Evolutionary conservation across 2,888 invertebrate species (phyloP), one percentile per base, ranked within the genome.

Genomic region (Strigamia transsilvanica): DNA sequence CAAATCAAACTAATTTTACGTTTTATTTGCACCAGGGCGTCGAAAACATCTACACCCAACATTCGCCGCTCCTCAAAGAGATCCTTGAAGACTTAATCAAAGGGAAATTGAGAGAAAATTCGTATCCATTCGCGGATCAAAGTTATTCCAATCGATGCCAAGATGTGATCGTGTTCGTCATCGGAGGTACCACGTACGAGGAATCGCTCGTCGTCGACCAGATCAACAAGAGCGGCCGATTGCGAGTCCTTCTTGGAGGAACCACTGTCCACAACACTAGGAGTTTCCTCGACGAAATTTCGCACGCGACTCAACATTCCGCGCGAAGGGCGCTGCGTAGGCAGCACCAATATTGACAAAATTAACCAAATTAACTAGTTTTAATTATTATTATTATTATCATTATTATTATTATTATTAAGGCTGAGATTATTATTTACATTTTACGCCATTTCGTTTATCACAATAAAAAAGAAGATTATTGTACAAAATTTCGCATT

Each of bases 21-120:
- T 32, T 66, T 66, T 56, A 41, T 38, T 80, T 51, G 18, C 23
- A 61, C 7, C 95, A 94, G 89, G 99, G 98, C 0, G 98, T 99
- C 0, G 99, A 99, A 88, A 99, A 99, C 89, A 96, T 99, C 84
- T 99, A 98, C 89, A 99, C 99, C 0, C 99, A 99, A 87, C 99
- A 99, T 88, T 93, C 93, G n/a, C 98, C 99, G 0, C 90, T 97
- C 32, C 88, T 99, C 7, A 93, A 93, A 85, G 95, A 96, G 87
- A 93, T 94, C 0, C 87, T 99, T 0, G 98, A 98, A 86, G 96
- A 97, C 87, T 90, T 98, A 0, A 91, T 95, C 46, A 97, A 95
- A 87, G 97, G 97, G 1, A 93, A 94, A 86, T 91, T 99, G n/a
- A 92, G 94, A 82, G 96, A 97, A 85, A 92, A 61, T 61, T 61